Percentiles rank a stretch among this genome's conserved stretches.
Conservation (phyloP, 2,113 vertebrate genomes). For the Odontophorus gujanensis region DNA sequence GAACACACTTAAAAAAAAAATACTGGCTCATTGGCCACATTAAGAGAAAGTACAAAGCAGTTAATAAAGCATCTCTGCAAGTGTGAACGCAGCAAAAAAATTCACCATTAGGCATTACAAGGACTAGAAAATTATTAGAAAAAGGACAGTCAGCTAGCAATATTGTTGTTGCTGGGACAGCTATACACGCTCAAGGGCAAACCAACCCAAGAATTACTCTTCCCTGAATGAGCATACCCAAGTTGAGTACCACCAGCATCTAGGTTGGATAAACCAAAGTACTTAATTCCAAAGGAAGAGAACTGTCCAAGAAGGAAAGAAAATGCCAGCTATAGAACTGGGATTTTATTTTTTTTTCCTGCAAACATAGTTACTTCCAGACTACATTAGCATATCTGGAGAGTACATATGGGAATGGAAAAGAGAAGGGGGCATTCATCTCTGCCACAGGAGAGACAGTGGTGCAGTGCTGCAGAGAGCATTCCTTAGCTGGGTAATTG, state of each 20-base stretch:
- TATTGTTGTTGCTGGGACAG: background rate
- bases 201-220: background rate
- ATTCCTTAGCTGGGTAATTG: background rate
- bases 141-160: background rate
- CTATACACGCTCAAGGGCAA: background rate
- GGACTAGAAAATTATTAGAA: background rate
- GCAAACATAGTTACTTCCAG: background rate
- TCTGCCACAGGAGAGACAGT: background rate
- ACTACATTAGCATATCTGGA: background rate
- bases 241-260: background rate
- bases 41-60: background rate
- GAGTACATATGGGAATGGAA: background rate
- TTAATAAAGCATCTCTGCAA: background rate
- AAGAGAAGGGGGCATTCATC: background rate
- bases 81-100: background rate
- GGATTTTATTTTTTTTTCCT: background rate
- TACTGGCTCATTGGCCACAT: background rate
- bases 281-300: background rate
- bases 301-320: background rate
- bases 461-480: background rate
- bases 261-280: background rate
- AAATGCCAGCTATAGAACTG: background rate
- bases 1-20: background rate
- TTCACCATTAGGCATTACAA: background rate
- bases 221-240: background rate